Conservation (phyloP, 2,888 invertebrate species). For the Cerastis rubricosa region DNA sequence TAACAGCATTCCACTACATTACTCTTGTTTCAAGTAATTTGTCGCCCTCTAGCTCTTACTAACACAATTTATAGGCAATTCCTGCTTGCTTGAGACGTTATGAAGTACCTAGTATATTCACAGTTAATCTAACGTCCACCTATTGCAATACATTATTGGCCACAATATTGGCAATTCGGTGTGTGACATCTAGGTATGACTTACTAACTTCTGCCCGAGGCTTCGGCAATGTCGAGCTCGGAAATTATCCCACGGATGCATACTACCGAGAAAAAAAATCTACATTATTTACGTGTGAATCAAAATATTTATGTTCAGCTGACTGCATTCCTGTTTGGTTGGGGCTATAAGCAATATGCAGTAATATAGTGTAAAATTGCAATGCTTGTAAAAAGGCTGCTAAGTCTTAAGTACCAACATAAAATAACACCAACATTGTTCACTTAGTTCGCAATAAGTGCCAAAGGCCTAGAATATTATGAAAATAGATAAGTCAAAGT, state of each 20-base stretch:
- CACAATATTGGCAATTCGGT: not conserved
- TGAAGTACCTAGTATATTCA: slow-evolving; percentile 29
- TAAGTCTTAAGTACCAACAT: too few relatives aligned
- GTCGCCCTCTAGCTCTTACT: slow-evolving; percentile 28
- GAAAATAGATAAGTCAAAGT: too few relatives aligned
- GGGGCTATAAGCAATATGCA: not conserved
- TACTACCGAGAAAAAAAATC: not conserved
- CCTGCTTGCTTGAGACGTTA: slow-evolving; percentile 12
- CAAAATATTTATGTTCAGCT: too few relatives aligned
- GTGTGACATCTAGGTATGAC: not conserved
- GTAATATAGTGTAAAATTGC: not conserved
- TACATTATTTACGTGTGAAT: too few relatives aligned
- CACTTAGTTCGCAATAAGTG: too few relatives aligned
- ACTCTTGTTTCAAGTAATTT: slow-evolving; percentile 50
- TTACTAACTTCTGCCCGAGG: not conserved
- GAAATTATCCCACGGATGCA: not conserved
- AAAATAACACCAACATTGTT: too few relatives aligned
- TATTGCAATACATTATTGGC: not conserved
- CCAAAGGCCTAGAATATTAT: too few relatives aligned
- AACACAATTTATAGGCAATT: slow-evolving; percentile 51
- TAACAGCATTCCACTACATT: slow-evolving; percentile 17
- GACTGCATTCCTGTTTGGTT: not conserved
- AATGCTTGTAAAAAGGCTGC: too few relatives aligned
- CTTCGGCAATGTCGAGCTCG: too few relatives aligned
- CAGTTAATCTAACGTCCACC: slow-evolving; percentile 23